phyloP scores from a whole-genome alignment of 1,140 invertebrate genomes.

The Drosophila rufa region DNA sequence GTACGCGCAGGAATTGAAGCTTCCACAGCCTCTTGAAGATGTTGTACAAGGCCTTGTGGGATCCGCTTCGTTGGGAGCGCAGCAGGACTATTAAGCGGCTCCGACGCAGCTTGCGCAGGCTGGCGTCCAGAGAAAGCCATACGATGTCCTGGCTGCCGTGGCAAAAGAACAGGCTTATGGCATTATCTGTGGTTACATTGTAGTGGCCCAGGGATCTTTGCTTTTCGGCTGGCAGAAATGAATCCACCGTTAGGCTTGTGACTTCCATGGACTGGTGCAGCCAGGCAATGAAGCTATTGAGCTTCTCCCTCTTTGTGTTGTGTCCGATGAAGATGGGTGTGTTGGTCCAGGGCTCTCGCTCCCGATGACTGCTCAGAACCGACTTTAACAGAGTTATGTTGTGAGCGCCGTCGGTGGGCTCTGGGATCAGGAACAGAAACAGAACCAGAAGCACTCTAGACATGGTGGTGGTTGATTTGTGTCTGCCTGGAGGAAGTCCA shows the following conservation, averaged over 20 bases:
- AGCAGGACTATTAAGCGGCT: conserved; percentile 51
- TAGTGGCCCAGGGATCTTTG: conserved; percentile 11
- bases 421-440: not conserved
- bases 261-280: conserved; percentile 44
- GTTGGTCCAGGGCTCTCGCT: conserved; percentile 37
- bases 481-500: not conserved
- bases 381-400: conserved; percentile 46
- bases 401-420: not conserved
- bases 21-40: conserved; percentile 60
- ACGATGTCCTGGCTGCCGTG: conserved; percentile 44
- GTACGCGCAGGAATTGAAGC: conserved; percentile 55
- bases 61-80: not conserved
- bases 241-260: conserved; percentile 32
- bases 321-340: conserved; percentile 54
- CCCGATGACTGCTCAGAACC: conserved; percentile 4
- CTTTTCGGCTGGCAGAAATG: not conserved
- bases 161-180: conserved; percentile 58
- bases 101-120: conserved; percentile 44
- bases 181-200: conserved; percentile 51
- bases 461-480: conserved; percentile 7
- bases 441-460: conserved; percentile 4
- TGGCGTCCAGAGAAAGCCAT: conserved; percentile 52
- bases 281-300: conserved; percentile 46
- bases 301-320: not conserved
- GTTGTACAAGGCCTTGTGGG: conserved; percentile 9